A percentile compares a stretch with the other conserved stretches of the same genome.
Evolutionary conservation across 2,797 vertebrate genomes (phyloP).

Genomic region (Bradypodion pumilum): DNA sequence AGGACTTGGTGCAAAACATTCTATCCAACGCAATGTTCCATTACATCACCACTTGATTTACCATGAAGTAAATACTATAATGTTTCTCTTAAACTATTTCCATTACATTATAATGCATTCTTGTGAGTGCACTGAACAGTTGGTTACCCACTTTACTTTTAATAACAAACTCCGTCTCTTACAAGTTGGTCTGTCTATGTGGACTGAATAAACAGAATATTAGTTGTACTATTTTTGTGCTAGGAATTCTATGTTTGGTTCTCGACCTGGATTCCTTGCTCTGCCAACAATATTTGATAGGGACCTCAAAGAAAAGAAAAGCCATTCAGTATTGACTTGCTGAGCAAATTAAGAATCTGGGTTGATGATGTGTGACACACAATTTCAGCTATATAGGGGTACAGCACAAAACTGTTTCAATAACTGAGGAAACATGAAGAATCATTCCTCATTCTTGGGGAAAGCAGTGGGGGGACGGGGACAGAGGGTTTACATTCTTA

Average conservation of each 20-base stretch:
- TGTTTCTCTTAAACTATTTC: slow-evolving; percentile 23
- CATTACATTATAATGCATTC: neutral
- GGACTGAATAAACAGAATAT: neutral
- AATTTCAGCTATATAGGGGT: fast-evolving
- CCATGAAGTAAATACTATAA: slow-evolving; percentile 34
- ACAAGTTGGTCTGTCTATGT: neutral
- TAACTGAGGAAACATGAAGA: neutral
- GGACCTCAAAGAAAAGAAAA: neutral
- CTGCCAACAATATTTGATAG: neutral
- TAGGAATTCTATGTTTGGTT: neutral
- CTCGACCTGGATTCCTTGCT: neutral
- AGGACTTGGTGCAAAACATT: no score
- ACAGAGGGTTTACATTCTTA: neutral
- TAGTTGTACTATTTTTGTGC: neutral
- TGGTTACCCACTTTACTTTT: slow-evolving; percentile 9
- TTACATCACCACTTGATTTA: neutral
- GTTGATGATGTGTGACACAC: neutral
- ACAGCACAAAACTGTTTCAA: fast-evolving
- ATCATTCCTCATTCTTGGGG: neutral
- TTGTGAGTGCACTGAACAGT: slow-evolving; percentile 25
- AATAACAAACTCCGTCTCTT: neutral
- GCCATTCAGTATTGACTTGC: neutral
- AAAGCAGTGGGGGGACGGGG: no score
- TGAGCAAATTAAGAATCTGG: fast-evolving
- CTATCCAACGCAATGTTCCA: neutral